Evolutionary conservation across 2,113 vertebrate genomes (phyloP).

Genomic region (Corythoichthys haematopterus): DNA sequence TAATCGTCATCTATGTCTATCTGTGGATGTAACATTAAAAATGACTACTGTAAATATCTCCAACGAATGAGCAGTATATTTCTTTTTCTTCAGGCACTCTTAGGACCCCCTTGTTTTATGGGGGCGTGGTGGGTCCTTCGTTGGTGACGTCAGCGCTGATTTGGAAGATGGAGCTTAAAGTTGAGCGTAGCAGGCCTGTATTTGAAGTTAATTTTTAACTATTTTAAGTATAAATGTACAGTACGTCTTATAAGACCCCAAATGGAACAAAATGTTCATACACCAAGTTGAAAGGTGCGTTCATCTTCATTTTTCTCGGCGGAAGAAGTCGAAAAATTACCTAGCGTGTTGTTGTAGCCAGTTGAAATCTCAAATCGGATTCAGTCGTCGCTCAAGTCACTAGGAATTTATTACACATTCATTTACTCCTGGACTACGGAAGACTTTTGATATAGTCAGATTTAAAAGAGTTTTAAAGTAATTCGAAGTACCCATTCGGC

Average conservation of each 20-base stretch:
- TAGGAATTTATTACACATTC: neutral
- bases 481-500: neutral
- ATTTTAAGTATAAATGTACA: constrained; percentile 24
- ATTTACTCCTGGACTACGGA: neutral
- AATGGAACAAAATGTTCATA: constrained; percentile 43
- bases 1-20: too few species aligned
- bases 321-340: constrained; percentile 6
- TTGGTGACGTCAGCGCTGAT: constrained; percentile 45
- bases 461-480: neutral
- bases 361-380: neutral
- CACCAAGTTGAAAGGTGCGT: constrained; percentile 57
- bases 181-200: neutral
- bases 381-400: neutral
- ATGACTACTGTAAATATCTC: neutral
- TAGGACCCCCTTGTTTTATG: neutral
- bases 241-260: constrained; percentile 10
- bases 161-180: constrained; percentile 40
- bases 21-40: too few species aligned
- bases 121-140: constrained; percentile 23
- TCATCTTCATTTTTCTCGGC: fast-evolving
- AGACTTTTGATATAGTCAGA: neutral
- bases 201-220: neutral
- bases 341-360: constrained; percentile 19
- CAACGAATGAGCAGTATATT: neutral
- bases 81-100: constrained; percentile 40